Conservation (phyloP, 2,797 vertebrate species). For the Selene dorsalis region DNA sequence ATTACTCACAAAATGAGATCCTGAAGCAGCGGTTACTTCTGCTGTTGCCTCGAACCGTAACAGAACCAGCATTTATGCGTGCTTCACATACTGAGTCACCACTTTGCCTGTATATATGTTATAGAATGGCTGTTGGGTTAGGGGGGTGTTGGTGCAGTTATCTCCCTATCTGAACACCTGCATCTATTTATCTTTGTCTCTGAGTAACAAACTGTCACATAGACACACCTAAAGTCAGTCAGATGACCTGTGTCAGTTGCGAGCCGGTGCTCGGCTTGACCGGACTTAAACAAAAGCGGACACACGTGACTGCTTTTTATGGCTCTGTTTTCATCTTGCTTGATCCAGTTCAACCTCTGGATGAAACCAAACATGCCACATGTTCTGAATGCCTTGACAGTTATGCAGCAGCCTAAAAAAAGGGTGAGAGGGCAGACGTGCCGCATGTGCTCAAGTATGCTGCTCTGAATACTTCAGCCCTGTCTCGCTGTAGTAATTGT, state of each 20-base stretch:
- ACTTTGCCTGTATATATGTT: conserved; percentile 30
- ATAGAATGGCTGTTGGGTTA: conserved; percentile 40
- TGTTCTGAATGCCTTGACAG: conserved; percentile 71
- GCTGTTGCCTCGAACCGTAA: neutral
- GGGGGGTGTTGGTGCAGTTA: conserved; percentile 33
- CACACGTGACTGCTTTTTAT: conserved; percentile 5
- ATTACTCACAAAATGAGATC: too few species aligned
- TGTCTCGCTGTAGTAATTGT: conserved; percentile 5
- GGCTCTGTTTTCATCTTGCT: conserved; percentile 23
- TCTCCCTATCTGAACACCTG: conserved; percentile 41
- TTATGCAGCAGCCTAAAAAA: conserved; percentile 55
- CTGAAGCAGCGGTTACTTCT: neutral
- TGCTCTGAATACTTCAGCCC: conserved; percentile 22
- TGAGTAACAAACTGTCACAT: conserved; percentile 29
- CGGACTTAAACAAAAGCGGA: conserved; percentile 45
- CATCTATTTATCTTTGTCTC: conserved; percentile 28
- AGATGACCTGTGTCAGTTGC: conserved; percentile 24
- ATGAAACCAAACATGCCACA: conserved; percentile 56
- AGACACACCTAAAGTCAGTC: conserved; percentile 42
- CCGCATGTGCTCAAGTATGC: conserved; percentile 14
- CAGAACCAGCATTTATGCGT: conserved; percentile 13
- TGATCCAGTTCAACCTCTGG: conserved; percentile 21
- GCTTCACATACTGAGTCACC: conserved; percentile 33
- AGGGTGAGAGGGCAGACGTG: conserved; percentile 20
- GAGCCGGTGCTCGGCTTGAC: conserved; percentile 1